Evolutionary conservation across 2,888 invertebrate genomes (phyloP).

Genomic region (Noctua janthina): DNA sequence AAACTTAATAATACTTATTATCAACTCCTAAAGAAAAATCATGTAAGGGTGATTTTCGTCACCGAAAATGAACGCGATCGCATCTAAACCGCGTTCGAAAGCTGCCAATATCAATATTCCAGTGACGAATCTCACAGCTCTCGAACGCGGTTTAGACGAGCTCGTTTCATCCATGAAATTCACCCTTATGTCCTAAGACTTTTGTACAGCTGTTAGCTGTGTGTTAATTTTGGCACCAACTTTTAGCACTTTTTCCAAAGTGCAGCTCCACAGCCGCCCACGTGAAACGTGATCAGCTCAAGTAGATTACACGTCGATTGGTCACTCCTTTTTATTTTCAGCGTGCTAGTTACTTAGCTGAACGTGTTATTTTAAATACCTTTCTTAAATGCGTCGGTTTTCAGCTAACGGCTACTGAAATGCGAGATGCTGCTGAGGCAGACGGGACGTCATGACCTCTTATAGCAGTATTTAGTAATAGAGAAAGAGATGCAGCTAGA

Average conservation of each 20-base stretch:
- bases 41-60: background rate
- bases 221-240: slow-evolving; percentile 25
- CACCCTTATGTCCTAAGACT: background rate
- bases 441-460: too few relatives aligned
- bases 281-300: background rate
- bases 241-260: background rate
- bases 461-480: background rate
- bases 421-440: background rate
- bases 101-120: background rate
- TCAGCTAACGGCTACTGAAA: slow-evolving; percentile 24
- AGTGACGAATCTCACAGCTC: background rate
- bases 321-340: background rate
- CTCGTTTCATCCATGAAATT: background rate
- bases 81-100: background rate
- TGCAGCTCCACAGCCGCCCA: background rate
- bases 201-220: background rate
- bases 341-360: background rate
- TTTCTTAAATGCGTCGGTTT: background rate
- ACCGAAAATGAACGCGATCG: background rate
- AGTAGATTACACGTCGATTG: background rate
- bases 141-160: background rate
- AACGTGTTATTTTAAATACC: background rate
- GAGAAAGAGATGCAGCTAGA: background rate
- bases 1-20: slow-evolving; percentile 45
- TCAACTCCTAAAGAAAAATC: slow-evolving; percentile 13